These are phyloP conservation scores for Oenanthe oenanthe DNA, from an alignment of 2,113 vertebrate species.

Conservation along the genomic window DNA sequence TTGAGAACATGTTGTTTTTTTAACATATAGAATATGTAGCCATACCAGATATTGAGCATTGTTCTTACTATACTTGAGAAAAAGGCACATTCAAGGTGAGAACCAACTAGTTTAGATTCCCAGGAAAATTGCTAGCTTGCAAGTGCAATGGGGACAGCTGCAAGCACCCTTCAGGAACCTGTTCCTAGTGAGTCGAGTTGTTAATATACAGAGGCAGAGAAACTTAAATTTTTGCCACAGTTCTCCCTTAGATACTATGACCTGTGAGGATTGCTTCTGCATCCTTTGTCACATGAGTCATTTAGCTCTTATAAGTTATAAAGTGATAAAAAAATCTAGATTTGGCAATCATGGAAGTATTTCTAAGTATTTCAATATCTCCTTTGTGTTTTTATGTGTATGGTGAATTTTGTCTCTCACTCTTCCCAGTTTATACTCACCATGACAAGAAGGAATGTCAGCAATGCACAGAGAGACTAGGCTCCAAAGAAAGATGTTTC, in stretches of 20 bases:
- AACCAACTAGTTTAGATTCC: background rate
- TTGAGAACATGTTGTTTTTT: background rate
- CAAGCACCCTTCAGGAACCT: background rate
- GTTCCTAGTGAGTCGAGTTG: background rate
- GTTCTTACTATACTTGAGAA: background rate
- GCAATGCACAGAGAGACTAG: background rate
- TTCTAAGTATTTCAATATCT: background rate
- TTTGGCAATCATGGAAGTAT: background rate
- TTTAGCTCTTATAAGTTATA: background rate
- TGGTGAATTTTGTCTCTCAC: background rate
- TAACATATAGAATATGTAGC: background rate
- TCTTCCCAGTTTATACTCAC: background rate
- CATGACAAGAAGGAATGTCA: background rate
- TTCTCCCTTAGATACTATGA: background rate
- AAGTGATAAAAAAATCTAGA: rapidly evolving
- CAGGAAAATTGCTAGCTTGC: background rate
- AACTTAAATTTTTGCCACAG: background rate
- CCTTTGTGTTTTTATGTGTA: background rate
- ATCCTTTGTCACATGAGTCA: background rate
- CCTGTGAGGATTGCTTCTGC: background rate
- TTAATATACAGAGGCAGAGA: background rate
- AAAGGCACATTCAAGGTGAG: background rate
- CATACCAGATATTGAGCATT: background rate
- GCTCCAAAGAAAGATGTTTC: background rate
- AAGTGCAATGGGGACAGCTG: background rate